Evolutionary conservation across 2,113 vertebrate genomes (phyloP).

Genomic region (Phyllopteryx taeniolatus): DNA sequence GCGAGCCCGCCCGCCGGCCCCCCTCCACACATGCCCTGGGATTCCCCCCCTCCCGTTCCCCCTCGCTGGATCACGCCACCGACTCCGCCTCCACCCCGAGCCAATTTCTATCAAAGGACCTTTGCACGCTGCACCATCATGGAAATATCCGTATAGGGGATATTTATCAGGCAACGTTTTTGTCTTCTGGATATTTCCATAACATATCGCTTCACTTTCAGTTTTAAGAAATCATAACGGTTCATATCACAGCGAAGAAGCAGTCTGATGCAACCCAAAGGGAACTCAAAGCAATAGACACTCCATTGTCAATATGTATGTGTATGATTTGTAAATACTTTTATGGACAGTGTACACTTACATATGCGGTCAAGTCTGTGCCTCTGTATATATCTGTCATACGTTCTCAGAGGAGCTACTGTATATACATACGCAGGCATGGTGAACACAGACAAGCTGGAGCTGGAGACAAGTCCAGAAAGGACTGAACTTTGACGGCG

Average conservation of each 20-base stretch:
- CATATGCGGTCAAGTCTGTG: conserved; percentile 60
- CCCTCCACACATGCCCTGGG: conserved; percentile 44
- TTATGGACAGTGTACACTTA: conserved; percentile 51
- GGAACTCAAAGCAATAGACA: conserved; percentile 37
- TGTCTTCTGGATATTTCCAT: conserved; percentile 16
- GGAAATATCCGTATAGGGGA: conserved; percentile 71
- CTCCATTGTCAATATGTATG: conserved; percentile 56
- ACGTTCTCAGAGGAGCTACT: conserved; percentile 63
- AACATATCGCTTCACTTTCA: not conserved
- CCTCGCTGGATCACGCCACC: conserved; percentile 63
- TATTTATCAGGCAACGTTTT: conserved; percentile 1
- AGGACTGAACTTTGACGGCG: conserved; percentile 58
- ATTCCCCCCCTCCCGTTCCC: conserved; percentile 60
- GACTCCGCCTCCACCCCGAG: conserved; percentile 62
- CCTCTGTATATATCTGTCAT: conserved; percentile 68
- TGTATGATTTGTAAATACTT: conserved; percentile 67
- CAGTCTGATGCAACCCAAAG: conserved; percentile 44
- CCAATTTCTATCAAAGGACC: conserved; percentile 68
- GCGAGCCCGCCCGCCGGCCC: conserved; percentile 43
- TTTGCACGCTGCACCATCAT: conserved; percentile 72
- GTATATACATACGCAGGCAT: conserved; percentile 52
- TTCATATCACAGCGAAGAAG: conserved; percentile 36
- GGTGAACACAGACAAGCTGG: conserved; percentile 59
- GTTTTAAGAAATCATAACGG: conserved; percentile 5
- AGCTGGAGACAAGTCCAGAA: conserved; percentile 69